Evolutionary conservation across 2,113 vertebrate genomes (phyloP).

Genomic region (Hypanus sabinus): DNA sequence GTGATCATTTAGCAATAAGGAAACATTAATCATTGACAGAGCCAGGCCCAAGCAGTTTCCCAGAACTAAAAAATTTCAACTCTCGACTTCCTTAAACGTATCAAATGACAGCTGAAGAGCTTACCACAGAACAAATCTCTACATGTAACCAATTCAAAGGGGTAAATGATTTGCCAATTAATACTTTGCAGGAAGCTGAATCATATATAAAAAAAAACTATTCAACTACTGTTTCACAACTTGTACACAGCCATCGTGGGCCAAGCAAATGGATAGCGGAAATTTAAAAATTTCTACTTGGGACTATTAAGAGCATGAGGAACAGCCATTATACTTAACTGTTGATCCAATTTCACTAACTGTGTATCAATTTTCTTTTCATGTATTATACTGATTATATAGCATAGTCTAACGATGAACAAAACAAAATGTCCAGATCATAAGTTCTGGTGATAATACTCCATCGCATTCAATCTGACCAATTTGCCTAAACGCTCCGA

Average conservation of each 20-base stretch:
- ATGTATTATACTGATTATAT: not conserved
- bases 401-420: too few species aligned
- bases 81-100: not conserved
- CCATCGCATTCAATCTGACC: not conserved
- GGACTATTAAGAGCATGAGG: not conserved
- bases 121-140: not conserved
- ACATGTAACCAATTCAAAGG: not conserved
- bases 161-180: not conserved
- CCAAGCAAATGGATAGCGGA: not conserved
- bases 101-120: not conserved
- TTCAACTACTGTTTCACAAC: not conserved
- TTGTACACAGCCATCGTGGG: not conserved
- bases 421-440: too few species aligned
- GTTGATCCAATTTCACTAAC: not conserved
- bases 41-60: not conserved
- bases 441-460: not conserved
- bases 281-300: not conserved
- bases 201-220: not conserved
- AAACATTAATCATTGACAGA: slow-evolving; percentile 10
- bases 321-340: not conserved
- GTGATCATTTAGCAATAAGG: not conserved
- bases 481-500: not conserved
- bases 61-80: not conserved
- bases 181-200: not conserved
- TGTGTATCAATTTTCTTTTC: not conserved